Conservation (phyloP, 1,140 invertebrate species). For the Hycleus phaleratus region DNA sequence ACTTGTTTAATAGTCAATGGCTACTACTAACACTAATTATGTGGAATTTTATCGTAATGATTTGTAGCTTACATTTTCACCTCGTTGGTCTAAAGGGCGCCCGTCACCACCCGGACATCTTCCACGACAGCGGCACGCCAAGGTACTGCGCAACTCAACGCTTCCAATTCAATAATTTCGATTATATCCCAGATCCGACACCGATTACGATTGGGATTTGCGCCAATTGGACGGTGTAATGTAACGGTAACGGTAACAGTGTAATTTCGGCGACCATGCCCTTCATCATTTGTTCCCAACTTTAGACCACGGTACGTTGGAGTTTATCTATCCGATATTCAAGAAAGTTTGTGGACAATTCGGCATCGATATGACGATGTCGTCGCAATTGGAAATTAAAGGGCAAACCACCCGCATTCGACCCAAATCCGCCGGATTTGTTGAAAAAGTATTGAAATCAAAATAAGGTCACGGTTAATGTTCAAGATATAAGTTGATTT, state of each 20-base stretch:
- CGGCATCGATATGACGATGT: constrained; percentile 47
- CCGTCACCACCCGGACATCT: constrained; percentile 72
- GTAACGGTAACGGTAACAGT: too few relatives aligned
- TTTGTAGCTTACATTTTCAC: constrained; percentile 53
- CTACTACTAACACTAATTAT: constrained; percentile 39
- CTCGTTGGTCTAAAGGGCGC: constrained; percentile 62
- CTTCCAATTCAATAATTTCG: neutral
- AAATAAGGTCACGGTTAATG: too few relatives aligned
- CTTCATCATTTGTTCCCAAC: constrained; percentile 79
- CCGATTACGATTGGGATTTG: constrained; percentile 62
- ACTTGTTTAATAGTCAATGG: constrained; percentile 35
- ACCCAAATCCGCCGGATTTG: constrained; percentile 7
- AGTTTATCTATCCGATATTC: constrained; percentile 56
- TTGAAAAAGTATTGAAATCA: constrained; percentile 2
- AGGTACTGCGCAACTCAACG: constrained; percentile 36
- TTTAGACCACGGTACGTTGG: constrained; percentile 64
- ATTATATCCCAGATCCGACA: neutral
- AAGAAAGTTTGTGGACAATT: constrained; percentile 64
- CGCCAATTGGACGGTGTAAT: constrained; percentile 67
- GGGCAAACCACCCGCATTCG: constrained; percentile 54
- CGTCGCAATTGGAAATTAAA: constrained; percentile 51
- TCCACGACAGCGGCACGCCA: constrained; percentile 67
- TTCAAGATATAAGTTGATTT: too few relatives aligned
- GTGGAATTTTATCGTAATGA: constrained; percentile 53
- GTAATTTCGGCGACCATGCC: constrained; percentile 70